Evolutionary conservation across 92 coral and sea anemone species (phyloP).

Genomic region (Anthopleura xanthogrammica): DNA sequence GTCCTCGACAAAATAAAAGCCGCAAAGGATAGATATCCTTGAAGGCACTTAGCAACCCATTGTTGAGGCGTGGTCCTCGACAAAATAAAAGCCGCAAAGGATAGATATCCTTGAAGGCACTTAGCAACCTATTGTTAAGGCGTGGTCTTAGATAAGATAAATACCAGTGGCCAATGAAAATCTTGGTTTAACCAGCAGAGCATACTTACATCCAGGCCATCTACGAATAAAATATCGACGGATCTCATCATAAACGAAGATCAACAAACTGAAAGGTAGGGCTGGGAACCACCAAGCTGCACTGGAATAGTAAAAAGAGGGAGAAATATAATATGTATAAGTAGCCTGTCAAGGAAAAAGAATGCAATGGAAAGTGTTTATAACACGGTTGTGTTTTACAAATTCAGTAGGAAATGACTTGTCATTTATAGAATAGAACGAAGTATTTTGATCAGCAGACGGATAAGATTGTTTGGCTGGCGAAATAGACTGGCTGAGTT

Average conservation of each 20-base stretch:
- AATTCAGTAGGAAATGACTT: background rate
- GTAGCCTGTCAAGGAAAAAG: too few relatives aligned
- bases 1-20: too few relatives aligned
- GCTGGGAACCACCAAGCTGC: slow-evolving; percentile 96
- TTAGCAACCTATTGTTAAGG: too few relatives aligned
- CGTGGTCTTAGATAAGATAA: too few relatives aligned
- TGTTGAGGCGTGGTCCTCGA: too few relatives aligned
- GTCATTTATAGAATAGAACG: background rate
- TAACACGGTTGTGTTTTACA: too few relatives aligned
- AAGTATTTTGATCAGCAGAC: background rate
- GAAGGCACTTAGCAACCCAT: too few relatives aligned
- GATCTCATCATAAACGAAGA: slow-evolving; percentile 88
- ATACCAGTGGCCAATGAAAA: too few relatives aligned
- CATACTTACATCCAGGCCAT: slow-evolving; percentile 90
- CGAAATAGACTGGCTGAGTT: background rate
- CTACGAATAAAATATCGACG: slow-evolving; percentile 84
- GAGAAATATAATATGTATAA: background rate
- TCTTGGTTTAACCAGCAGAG: background rate
- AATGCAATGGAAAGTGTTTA: too few relatives aligned
- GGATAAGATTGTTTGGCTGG: background rate
- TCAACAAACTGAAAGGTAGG: slow-evolving; percentile 79
- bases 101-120: too few relatives aligned
- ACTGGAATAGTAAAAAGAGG: slow-evolving; percentile 33
- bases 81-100: too few relatives aligned
- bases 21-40: too few relatives aligned